Evolutionary conservation across 2,113 vertebrate species (phyloP), one percentile per base, ranked within the genome.

Genomic region (Dipodomys merriami): DNA sequence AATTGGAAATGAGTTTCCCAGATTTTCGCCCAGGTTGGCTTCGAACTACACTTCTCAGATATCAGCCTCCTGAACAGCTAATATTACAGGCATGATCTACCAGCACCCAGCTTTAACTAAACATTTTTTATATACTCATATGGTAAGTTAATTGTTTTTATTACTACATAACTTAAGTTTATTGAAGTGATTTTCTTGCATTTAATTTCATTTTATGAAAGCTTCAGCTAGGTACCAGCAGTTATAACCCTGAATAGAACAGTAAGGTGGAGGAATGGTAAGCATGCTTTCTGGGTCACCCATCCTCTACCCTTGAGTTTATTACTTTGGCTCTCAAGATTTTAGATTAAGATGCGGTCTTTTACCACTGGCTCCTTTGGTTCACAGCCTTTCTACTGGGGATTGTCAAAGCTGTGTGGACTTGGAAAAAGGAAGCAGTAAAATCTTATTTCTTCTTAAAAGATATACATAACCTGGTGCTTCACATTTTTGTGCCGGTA

Each of bases 51-150:
- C 53, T 57, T 13, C 15, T 13, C 53, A 57, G 12, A 57, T 57
- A 10, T 57, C 53, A 57, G 53, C 53, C 15, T 16, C 53, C 12
- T 57, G 53, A 57, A 13, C 18, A 57, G 15, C 53, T 57, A 57
- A 13, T 11, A 57, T 57, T 57, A 57, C 53, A 57, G 15, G 53
- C 12, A 57, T 57, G 15, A 16, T 11, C 16, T 16, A 57, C 53
- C 53, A 57, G 53, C 15, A 13, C 46, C 93, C 81, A 83, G 57
- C 69, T 30, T 74, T 91, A 94, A 68, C 83, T 81, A 88, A 76
- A 78, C 73, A 74, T 16, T 72, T 87, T 90, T 39, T 3, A 81
- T 81, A 11, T 16, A 65, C 0, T 71, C 64, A 67, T 0, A 84
- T 23, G 79, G 4, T 84, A 74, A 64, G 10, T 80, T 1, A 68